These are phyloP conservation scores for Pterocles orientalis DNA, from an alignment of 2,113 vertebrate species.

Conservation along the genomic window DNA sequence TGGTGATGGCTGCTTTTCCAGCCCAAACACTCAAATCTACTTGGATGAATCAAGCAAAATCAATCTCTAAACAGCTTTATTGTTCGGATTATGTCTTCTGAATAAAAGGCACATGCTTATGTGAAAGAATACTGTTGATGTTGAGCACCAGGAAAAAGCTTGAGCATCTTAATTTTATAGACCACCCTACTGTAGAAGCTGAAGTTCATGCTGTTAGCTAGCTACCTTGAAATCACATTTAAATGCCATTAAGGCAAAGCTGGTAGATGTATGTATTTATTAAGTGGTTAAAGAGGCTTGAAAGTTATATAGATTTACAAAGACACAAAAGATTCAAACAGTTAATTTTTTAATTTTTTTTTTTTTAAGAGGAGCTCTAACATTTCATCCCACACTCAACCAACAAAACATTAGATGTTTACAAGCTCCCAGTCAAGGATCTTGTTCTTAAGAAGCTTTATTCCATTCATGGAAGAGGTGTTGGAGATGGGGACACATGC, in stretches of 20 bases:
- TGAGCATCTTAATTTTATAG: background rate
- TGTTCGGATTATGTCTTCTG: background rate
- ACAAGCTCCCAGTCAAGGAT: background rate
- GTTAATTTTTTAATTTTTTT: background rate
- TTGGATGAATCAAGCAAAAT: background rate
- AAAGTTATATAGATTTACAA: background rate
- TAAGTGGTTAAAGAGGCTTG: background rate
- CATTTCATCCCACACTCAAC: background rate
- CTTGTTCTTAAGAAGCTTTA: background rate
- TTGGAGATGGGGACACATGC: background rate
- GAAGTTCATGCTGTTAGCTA: background rate
- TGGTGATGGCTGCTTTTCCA: background rate
- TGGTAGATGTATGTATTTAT: background rate
- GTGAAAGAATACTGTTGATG: background rate
- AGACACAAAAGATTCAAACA: background rate
- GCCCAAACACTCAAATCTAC: background rate
- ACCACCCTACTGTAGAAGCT: background rate
- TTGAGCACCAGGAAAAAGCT: background rate
- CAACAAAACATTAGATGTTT: background rate
- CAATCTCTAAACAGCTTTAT: background rate
- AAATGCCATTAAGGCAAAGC: background rate
- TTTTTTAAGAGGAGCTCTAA: background rate
- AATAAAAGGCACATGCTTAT: background rate
- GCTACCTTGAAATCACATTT: background rate
- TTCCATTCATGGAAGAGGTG: background rate